Evolutionary conservation across 2,113 vertebrate species (phyloP), one percentile per base, ranked within the genome.

Genomic region (Zosterops borbonicus): DNA sequence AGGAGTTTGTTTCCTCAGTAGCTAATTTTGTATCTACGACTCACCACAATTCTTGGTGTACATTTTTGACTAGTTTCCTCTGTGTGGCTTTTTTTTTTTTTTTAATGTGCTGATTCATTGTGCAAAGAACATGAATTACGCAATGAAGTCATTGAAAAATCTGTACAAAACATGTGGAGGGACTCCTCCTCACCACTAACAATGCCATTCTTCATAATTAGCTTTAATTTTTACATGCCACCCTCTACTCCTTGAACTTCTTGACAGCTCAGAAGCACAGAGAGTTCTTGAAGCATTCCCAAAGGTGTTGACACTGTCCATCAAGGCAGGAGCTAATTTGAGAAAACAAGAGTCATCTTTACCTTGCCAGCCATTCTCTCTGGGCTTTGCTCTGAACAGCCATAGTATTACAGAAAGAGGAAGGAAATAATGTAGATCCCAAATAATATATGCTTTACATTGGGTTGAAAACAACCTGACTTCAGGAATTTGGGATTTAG

Each of bases 201-300:
- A 84, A 79, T 71, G 49, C 22, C 27, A 83, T 17, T 64, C 17
- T 33, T 82, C 27, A 23, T 77, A 89, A 95, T 89, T 90, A 76
- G 21, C 73, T 94, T 78, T 83, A 91, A 87, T 89, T 92, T 92
- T 78, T 56, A 77, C 55, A 62, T 69, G 71, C 46, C 79, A 71
- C 41, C 41, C 15, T 12, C 73, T 60, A 63, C 20, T 77, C 35
- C 50, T 35, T 83, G 50, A 89, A 69, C 29, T 81, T 47, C 63
- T 81, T 92, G 90, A 82, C 65, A 93, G 46, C 69, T 83, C 62
- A 81, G 56, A 77, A 80, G 44, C 50, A 94, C 25, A 29, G 27
- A 67, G 29, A 81, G 71, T 82, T 87, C 73, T 87, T 78, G 41
- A 24, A 82, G 65, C 41, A 53, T 79, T 84, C 62, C 73, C 0